Conservation (phyloP, 2,888 invertebrate genomes). For the Caenorhabditis becei region DNA sequence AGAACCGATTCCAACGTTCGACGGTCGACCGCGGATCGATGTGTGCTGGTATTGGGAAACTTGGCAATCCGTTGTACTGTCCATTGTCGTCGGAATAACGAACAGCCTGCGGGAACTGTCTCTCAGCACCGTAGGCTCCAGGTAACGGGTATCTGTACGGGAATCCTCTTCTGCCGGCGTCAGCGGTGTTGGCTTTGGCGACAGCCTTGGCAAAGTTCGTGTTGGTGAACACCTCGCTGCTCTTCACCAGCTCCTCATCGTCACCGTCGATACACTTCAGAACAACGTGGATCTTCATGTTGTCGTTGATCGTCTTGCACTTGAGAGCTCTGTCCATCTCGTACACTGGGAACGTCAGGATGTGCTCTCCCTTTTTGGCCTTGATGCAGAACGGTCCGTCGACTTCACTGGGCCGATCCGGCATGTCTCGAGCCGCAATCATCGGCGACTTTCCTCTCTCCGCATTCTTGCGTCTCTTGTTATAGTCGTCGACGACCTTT, state of each 20-base stretch:
- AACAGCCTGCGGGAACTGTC: constrained; percentile 17
- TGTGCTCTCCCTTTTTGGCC: constrained; percentile 72
- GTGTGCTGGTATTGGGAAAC: too few relatives aligned
- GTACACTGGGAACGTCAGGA: constrained; percentile 72
- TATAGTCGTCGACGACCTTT: constrained; percentile 76
- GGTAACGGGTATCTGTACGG: too few relatives aligned
- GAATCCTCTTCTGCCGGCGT: too few relatives aligned
- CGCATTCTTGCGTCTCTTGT: constrained; percentile 21
- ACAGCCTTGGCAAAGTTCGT: too few relatives aligned
- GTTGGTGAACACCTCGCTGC: constrained; percentile 10
- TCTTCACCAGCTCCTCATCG: not conserved
- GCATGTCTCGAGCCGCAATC: not conserved
- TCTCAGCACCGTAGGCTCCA: too few relatives aligned
- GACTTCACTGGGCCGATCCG: not conserved
- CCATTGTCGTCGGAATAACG: constrained; percentile 14
- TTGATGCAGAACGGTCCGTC: constrained; percentile 58
- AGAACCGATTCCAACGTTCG: not conserved
- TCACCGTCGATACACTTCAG: constrained; percentile 67
- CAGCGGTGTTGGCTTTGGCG: too few relatives aligned
- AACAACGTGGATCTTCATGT: constrained; percentile 75
- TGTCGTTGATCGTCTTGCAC: constrained; percentile 68
- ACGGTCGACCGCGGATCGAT: not conserved
- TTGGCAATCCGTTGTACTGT: constrained; percentile 13
- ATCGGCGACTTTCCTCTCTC: not conserved
- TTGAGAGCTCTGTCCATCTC: constrained; percentile 80